Conservation (phyloP, 2,113 vertebrate genomes). For the Elgaria multicarinata region DNA sequence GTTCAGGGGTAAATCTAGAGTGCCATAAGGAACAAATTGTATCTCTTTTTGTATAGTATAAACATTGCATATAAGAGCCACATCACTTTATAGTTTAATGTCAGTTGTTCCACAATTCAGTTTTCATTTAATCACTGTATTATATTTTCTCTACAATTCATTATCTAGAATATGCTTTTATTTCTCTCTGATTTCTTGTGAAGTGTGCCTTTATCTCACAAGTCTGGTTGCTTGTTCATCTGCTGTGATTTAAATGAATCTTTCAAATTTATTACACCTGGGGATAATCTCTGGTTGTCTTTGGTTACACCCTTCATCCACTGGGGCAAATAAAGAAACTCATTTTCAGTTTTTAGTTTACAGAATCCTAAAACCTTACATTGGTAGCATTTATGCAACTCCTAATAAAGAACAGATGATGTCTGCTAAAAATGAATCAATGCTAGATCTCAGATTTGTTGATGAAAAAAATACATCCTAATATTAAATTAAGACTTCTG, state of each 20-base stretch:
- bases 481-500: slow-evolving; percentile 40
- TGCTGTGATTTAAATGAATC: not conserved
- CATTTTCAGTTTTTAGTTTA: not conserved
- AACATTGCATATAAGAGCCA: not conserved
- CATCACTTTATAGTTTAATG: not conserved
- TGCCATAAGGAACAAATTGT: not conserved
- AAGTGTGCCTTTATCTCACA: not conserved
- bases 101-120: not conserved
- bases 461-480: slow-evolving; percentile 21
- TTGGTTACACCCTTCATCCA: not conserved
- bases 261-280: not conserved
- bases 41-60: not conserved
- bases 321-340: not conserved
- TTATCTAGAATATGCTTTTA: no score
- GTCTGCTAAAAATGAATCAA: slow-evolving; percentile 43
- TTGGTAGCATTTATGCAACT: not conserved
- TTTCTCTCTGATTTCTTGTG: not conserved
- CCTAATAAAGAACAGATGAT: not conserved
- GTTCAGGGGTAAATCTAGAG: not conserved
- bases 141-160: no score
- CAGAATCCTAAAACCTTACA: not conserved
- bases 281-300: not conserved
- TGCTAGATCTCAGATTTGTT: not conserved
- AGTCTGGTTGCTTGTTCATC: not conserved
- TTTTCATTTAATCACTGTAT: no score